Percentiles rank a stretch among this genome's conserved stretches.
Evolutionary conservation across 1,140 invertebrate species (phyloP).

Genomic region (Pseudomyrmex sp.): DNA sequence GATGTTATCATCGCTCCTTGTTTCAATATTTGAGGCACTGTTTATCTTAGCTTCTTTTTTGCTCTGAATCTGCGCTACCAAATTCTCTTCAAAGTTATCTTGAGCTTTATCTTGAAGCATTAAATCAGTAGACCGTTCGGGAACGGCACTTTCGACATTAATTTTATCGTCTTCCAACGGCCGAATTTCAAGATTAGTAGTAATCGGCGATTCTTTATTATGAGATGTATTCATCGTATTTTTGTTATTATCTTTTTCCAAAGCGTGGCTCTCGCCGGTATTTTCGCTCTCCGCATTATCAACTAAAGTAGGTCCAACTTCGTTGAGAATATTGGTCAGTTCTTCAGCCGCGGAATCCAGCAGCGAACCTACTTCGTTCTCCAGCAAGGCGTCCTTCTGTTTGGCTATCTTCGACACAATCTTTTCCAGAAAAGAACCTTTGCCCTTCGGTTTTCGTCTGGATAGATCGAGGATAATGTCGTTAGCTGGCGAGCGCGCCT

Average conservation of each 20-base stretch:
- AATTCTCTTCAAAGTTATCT: slow-evolving; percentile 6
- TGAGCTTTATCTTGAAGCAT: neutral
- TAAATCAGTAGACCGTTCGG: neutral
- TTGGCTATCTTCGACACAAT: slow-evolving; percentile 84
- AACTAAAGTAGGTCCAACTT: slow-evolving; percentile 65
- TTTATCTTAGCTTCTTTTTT: slow-evolving; percentile 17
- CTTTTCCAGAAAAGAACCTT: slow-evolving; percentile 81
- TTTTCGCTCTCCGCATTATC: neutral
- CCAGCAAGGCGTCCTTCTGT: slow-evolving; percentile 81
- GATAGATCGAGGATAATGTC: slow-evolving; percentile 83
- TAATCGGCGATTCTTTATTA: neutral
- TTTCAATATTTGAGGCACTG: neutral
- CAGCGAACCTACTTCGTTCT: slow-evolving; percentile 75
- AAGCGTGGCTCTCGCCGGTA: neutral
- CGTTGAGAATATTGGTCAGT: slow-evolving; percentile 76
- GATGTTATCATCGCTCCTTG: neutral
- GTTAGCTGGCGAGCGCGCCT: slow-evolving; percentile 66
- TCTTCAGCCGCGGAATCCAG: slow-evolving; percentile 76
- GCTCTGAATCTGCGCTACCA: neutral
- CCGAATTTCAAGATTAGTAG: neutral
- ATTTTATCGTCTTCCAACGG: neutral
- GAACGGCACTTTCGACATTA: neutral
- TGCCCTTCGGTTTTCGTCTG: slow-evolving; percentile 79
- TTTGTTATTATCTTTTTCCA: neutral
- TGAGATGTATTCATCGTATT: neutral